Percentiles rank a stretch among this genome's conserved stretches.
Evolutionary conservation across 2,113 vertebrate genomes (phyloP).

Genomic region (Odontophorus gujanensis): DNA sequence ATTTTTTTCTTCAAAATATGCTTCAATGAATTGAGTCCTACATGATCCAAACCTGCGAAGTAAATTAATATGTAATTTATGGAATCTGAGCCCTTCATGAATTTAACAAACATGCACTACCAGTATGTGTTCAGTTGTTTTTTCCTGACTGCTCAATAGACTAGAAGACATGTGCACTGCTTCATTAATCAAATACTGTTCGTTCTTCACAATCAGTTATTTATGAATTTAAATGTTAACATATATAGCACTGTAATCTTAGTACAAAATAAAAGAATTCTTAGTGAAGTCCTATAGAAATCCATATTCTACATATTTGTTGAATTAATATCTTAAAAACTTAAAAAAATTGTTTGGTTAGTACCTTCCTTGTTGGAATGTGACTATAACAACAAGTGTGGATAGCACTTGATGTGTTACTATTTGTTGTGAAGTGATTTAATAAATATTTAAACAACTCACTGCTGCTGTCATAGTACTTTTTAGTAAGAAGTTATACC

Average conservation of each 20-base stretch:
- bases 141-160: background rate
- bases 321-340: conserved; percentile 41
- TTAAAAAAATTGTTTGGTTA: conserved; percentile 36
- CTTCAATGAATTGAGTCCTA: background rate
- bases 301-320: conserved; percentile 24
- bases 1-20: background rate
- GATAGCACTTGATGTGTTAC: conserved; percentile 69
- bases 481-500: conserved; percentile 13
- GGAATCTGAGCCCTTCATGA: background rate
- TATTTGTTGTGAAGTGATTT: conserved; percentile 77
- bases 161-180: background rate
- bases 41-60: background rate
- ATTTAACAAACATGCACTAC: background rate
- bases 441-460: conserved; percentile 76
- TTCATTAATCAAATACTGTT: background rate
- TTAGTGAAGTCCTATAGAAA: conserved; percentile 23
- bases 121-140: rapidly evolving
- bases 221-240: background rate
- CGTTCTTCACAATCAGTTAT: background rate
- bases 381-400: conserved; percentile 52
- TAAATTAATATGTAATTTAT: background rate
- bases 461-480: conserved; percentile 46
- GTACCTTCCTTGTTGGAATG: conserved; percentile 45
- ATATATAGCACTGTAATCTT: background rate
- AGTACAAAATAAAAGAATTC: background rate